phyloP scores from a whole-genome alignment of 2,797 vertebrate species.

The Vipera latastei region DNA sequence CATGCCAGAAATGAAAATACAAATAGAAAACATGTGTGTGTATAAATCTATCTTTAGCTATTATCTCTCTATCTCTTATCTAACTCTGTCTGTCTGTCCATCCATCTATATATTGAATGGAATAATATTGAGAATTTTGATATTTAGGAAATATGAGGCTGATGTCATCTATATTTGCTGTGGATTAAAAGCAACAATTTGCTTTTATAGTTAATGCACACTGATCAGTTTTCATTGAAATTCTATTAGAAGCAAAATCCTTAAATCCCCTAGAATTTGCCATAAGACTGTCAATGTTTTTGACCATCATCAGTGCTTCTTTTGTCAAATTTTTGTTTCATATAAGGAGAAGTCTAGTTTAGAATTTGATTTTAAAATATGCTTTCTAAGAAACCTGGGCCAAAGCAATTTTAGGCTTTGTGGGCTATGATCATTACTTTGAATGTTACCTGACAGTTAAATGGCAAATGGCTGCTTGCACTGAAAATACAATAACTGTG shows the following conservation, averaged over 20 bases:
- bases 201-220: neutral
- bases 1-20: neutral
- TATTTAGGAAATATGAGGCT: neutral
- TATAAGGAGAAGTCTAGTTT: neutral
- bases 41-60: too few relatives aligned
- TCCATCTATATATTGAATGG: neutral
- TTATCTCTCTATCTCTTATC: too few relatives aligned
- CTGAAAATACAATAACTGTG: neutral
- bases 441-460: constrained; percentile 20
- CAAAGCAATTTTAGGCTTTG: neutral
- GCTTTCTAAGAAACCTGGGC: neutral
- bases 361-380: neutral
- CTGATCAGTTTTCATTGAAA: constrained; percentile 5
- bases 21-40: neutral
- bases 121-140: neutral
- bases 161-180: too few relatives aligned
- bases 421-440: neutral
- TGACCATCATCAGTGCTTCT: neutral
- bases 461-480: rapidly evolving
- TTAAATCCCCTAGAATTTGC: neutral
- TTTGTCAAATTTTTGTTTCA: neutral
- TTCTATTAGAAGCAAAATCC: constrained; percentile 2
- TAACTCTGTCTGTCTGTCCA: too few relatives aligned
- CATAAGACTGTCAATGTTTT: neutral
- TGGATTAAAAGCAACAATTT: neutral